Evolutionary conservation across 2,113 vertebrate genomes (phyloP).

Genomic region (Mellivora capensis): DNA sequence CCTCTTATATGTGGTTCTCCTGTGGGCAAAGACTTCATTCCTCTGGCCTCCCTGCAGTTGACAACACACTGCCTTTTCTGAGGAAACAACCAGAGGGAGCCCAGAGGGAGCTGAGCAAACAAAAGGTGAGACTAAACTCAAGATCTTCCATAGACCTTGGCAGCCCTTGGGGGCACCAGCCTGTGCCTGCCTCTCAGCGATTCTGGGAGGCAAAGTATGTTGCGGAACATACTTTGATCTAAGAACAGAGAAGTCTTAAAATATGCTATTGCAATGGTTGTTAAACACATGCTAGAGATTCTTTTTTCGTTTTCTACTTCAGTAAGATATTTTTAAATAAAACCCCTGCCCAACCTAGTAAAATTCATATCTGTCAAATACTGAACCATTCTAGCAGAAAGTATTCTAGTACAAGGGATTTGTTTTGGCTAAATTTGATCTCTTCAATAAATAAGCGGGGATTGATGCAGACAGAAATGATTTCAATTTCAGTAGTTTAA

Average conservation of each 20-base stretch:
- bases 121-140: background rate
- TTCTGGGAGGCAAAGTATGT: no score
- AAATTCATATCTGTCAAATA: background rate
- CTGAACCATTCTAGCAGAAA: background rate
- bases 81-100: background rate
- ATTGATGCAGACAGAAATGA: background rate
- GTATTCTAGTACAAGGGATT: background rate
- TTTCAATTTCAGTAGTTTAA: background rate
- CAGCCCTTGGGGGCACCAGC: background rate
- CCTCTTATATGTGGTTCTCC: rapidly evolving
- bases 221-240: background rate
- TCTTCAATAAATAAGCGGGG: background rate
- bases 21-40: background rate
- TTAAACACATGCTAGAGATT: background rate
- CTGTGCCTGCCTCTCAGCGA: background rate
- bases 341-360: background rate
- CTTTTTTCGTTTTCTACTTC: background rate
- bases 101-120: background rate
- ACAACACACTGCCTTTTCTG: no score
- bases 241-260: background rate
- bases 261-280: no score
- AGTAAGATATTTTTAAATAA: background rate
- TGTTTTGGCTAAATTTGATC: background rate
- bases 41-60: background rate
- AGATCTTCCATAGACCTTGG: background rate